Evolutionary conservation across 2,797 vertebrate species (phyloP), one percentile per base, ranked within the genome.

Genomic region (Champsocephalus gunnari): DNA sequence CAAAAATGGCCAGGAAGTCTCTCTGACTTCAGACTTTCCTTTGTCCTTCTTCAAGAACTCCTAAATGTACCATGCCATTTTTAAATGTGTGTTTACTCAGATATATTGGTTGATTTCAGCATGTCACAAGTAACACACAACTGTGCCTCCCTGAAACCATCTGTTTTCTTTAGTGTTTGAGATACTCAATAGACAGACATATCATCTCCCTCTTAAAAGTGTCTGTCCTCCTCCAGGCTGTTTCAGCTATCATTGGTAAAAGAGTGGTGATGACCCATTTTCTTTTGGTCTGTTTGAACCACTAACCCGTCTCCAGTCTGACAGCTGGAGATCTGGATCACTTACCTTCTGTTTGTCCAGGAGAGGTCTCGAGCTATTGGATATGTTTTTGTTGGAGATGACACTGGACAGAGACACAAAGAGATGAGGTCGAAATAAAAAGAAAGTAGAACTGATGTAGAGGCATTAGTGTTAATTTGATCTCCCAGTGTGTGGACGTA

Each of bases 371-470:
- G 2, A 49, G 87, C 75, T 66, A 81, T 41, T 55, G 74, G 86
- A 83, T 87, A 51, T 86, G 84, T 87, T 91, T 83, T 72, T 74
- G 48, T 85, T 81, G 71, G 69, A 74, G 84, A 76, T 81, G 88
- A 87, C 71, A 71, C 63, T 11, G 59, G 7, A 57, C 86, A 82
- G 83, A 82, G 63, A 75, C 66, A 71, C 61, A 67, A 66, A 73
- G 84, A 64, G 75, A 71, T 45, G 70, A 80, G 53, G 54, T 47
- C 61, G 51, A 78, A 71, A 57, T n/a, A 60, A 49, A 64, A 62
- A 50, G 34, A 50, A 66, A 79, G 34, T 34, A 44, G 61, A 71
- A 56, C 17, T 54, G 78, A 57, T 65, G 61, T 59, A 60, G 75
- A 71, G 56, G 66, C 12, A 56, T 75, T 71, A 45, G 51, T 12